Conservation (phyloP, 92 coral and sea anemone genomes). For the Epizoanthus rinbou region DNA sequence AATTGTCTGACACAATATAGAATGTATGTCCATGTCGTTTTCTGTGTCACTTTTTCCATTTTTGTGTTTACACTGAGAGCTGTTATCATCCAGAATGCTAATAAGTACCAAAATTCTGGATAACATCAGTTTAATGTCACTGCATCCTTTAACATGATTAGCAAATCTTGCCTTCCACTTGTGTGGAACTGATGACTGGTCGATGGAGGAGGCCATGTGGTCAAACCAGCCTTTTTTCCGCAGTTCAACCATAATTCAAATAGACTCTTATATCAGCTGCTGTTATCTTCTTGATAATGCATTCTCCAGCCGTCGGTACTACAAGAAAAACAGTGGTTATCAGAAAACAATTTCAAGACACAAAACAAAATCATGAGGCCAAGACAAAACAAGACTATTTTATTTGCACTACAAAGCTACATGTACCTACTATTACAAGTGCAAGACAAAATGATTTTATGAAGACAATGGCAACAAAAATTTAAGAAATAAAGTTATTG, state of each 20-base stretch:
- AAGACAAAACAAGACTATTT: neutral
- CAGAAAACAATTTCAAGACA: neutral
- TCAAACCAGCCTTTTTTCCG: neutral
- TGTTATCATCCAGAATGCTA: too few species aligned
- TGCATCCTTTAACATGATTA: neutral
- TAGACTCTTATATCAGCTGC: neutral
- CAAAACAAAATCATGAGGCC: neutral
- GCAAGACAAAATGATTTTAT: too few species aligned
- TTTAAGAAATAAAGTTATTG: too few species aligned
- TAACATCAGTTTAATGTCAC: neutral
- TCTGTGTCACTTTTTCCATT: too few species aligned
- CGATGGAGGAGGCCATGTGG: too few species aligned
- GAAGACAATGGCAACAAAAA: too few species aligned
- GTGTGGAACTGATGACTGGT: too few species aligned
- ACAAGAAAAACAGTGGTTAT: neutral
- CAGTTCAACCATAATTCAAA: neutral
- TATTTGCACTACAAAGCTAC: too few species aligned
- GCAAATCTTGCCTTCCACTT: neutral
- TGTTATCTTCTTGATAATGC: slow-evolving; percentile 16
- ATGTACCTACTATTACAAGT: too few species aligned
- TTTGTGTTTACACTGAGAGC: too few species aligned
- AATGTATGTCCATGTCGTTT: too few species aligned
- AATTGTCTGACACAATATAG: too few species aligned
- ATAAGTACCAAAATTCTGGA: neutral
- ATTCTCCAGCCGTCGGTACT: slow-evolving; percentile 15